phyloP scores from a whole-genome alignment of 1,140 invertebrate species.

The Drosophila pandora region DNA sequence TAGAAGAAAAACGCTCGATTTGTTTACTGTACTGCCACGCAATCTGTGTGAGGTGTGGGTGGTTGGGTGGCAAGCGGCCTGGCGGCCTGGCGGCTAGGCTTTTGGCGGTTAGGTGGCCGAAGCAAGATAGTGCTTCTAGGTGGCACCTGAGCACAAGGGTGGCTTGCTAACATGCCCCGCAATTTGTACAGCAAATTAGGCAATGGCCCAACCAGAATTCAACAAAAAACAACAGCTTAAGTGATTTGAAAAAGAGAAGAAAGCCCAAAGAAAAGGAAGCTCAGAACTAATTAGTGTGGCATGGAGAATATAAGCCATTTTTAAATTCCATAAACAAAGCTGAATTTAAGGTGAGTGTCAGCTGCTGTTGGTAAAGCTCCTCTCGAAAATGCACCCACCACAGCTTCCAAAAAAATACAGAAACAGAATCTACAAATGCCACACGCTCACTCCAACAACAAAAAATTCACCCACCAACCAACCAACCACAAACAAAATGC shows the following conservation, averaged over 20 bases:
- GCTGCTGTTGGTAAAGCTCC: constrained; percentile 34
- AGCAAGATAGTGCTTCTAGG: constrained; percentile 1
- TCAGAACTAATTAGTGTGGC: constrained; percentile 1
- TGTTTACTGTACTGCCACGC: constrained; percentile 62
- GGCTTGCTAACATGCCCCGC: constrained; percentile 24
- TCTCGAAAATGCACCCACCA: constrained; percentile 41
- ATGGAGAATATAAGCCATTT: background rate
- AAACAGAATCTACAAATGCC: constrained; percentile 25
- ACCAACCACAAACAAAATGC: constrained; percentile 39
- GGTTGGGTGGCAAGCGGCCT: background rate
- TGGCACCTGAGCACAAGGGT: constrained; percentile 19
- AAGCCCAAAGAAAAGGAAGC: background rate
- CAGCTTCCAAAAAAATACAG: constrained; percentile 34
- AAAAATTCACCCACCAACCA: constrained; percentile 20
- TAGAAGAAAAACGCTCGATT: constrained; percentile 52
- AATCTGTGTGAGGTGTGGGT: constrained; percentile 27
- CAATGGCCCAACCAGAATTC: constrained; percentile 19
- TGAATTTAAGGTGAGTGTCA: constrained; percentile 27
- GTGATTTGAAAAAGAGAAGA: constrained; percentile 4
- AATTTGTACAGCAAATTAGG: constrained; percentile 53
- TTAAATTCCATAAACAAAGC: constrained; percentile 10
- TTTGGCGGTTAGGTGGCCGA: background rate
- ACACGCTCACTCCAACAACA: constrained; percentile 39
- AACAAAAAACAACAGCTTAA: constrained; percentile 13
- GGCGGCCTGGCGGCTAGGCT: background rate